phyloP scores from a whole-genome alignment of 2,888 invertebrate genomes.

The Zaprionus lineosus region DNA sequence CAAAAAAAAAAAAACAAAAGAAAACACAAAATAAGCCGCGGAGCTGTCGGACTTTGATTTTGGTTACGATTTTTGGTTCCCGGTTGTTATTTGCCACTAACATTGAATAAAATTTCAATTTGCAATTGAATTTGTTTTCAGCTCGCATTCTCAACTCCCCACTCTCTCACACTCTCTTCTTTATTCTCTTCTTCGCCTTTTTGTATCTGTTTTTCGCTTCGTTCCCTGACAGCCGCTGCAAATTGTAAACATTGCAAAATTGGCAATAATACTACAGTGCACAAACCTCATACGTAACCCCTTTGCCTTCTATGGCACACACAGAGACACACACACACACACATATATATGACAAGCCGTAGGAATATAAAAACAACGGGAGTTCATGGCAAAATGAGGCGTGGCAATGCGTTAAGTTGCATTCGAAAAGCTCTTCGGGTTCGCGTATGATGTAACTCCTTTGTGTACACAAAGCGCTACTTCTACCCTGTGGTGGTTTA shows the following conservation, averaged over 20 bases:
- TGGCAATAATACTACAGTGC: slow-evolving; percentile 60
- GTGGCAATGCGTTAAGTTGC: slow-evolving; percentile 19
- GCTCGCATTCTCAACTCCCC: slow-evolving; percentile 18
- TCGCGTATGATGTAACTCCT: neutral
- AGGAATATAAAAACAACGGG: slow-evolving; percentile 11
- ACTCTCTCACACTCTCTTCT: neutral
- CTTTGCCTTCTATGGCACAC: neutral
- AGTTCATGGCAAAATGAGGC: slow-evolving; percentile 5
- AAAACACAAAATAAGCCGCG: slow-evolving; percentile 41
- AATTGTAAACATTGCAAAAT: slow-evolving; percentile 70
- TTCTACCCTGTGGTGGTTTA: slow-evolving; percentile 4
- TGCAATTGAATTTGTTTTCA: slow-evolving; percentile 73
- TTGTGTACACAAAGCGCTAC: neutral
- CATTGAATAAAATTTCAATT: slow-evolving; percentile 76
- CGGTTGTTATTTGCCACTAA: slow-evolving; percentile 42
- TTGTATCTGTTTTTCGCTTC: neutral
- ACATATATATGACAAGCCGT: neutral
- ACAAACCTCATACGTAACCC: slow-evolving; percentile 5
- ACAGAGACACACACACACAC: neutral
- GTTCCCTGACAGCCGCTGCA: slow-evolving; percentile 45
- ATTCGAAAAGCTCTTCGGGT: slow-evolving; percentile 6
- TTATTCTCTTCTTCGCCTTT: neutral
- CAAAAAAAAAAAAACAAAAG: slow-evolving; percentile 38
- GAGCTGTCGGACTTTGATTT: slow-evolving; percentile 12
- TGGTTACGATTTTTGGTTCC: slow-evolving; percentile 25